Conservation (phyloP, 2,797 vertebrate genomes). For the Scarus forsteni region DNA sequence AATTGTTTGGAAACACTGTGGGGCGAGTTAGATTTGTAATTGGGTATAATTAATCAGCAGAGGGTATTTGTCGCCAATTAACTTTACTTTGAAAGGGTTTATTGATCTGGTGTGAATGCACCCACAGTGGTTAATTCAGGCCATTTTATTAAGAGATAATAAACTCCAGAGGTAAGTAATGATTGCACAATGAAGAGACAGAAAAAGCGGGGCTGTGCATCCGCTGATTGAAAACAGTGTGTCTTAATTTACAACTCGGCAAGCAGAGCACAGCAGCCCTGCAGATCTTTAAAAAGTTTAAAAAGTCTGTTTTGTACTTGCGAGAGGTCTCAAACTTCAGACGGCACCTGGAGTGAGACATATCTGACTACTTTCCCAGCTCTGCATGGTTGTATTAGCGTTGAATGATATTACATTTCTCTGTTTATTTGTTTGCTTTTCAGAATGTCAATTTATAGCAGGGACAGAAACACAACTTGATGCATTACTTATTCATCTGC, state of each 20-base stretch:
- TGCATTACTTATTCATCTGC: too few relatives aligned
- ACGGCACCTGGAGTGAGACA: too few relatives aligned
- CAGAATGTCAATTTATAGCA: too few relatives aligned
- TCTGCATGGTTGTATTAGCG: too few relatives aligned
- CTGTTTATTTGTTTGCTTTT: too few relatives aligned
- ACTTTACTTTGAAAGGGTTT: conserved; percentile 56
- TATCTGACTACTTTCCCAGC: too few relatives aligned
- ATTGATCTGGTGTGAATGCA: conserved; percentile 54
- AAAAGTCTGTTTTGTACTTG: too few relatives aligned
- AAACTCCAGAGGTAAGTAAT: conserved; percentile 35
- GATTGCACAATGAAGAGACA: conserved; percentile 40
- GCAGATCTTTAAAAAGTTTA: too few relatives aligned
- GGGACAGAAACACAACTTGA: too few relatives aligned
- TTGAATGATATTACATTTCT: too few relatives aligned
- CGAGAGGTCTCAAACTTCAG: too few relatives aligned
- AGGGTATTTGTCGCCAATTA: conserved; percentile 43
- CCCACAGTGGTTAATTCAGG: conserved; percentile 37
- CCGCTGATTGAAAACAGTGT: conserved; percentile 58
- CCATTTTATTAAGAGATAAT: conserved; percentile 32
- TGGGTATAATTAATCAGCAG: conserved; percentile 41
- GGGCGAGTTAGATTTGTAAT: conserved; percentile 51
- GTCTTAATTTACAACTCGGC: conserved; percentile 61
- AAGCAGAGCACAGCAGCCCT: neutral
- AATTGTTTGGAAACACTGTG: conserved; percentile 55
- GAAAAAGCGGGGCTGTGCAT: conserved; percentile 44